These are phyloP conservation scores for Delia radicum DNA, from an alignment of 1,140 invertebrate genomes.

Conservation along the genomic window DNA sequence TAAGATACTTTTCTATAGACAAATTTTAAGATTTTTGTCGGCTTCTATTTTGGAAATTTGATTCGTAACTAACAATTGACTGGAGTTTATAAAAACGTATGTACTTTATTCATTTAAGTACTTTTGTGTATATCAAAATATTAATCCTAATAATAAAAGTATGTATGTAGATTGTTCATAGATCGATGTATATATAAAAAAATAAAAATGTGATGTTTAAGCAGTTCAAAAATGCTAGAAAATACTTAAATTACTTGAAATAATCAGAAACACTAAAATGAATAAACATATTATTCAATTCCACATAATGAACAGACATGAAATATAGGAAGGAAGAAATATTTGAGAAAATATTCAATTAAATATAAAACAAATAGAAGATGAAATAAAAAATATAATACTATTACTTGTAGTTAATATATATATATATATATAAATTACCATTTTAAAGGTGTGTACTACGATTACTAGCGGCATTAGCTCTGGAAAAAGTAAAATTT, in stretches of 20 bases:
- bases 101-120: neutral
- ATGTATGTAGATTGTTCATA: neutral
- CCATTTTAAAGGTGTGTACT: constrained; percentile 52
- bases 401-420: neutral
- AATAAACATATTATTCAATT: constrained; percentile 21
- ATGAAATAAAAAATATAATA: constrained; percentile 1
- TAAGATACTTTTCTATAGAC: too few relatives aligned
- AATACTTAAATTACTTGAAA: constrained; percentile 45
- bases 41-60: too few relatives aligned
- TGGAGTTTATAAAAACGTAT: neutral
- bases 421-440: constrained; percentile 31
- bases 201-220: too few relatives aligned
- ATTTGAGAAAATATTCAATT: constrained; percentile 14
- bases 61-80: neutral
- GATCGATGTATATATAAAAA: too few relatives aligned
- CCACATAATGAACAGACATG: constrained; percentile 25
- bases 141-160: neutral
- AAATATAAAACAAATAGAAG: neutral
- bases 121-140: neutral
- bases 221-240: too few relatives aligned
- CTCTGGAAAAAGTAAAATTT: constrained; percentile 34
- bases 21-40: too few relatives aligned
- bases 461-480: constrained; percentile 45
- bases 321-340: constrained; percentile 25
- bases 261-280: constrained; percentile 49